Conservation (phyloP, 2,113 vertebrate genomes). For the Ceyx margarethae region DNA sequence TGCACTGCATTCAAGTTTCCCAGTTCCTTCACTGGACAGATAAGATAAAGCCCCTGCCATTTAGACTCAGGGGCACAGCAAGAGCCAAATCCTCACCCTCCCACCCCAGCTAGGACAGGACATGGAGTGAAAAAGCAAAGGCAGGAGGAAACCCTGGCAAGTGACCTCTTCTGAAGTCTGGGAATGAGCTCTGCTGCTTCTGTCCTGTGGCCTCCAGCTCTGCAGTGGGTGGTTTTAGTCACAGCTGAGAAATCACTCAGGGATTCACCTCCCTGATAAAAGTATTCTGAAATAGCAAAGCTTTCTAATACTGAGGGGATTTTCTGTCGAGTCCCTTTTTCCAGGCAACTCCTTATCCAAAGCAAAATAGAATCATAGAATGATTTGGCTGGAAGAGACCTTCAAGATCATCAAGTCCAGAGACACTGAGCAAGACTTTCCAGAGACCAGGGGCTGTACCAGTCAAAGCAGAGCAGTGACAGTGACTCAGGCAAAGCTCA, state of each 20-base stretch:
- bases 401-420: too few species aligned
- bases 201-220: background rate
- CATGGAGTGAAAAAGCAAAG: background rate
- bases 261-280: background rate
- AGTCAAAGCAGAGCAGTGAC: background rate
- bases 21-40: background rate
- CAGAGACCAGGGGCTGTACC: background rate
- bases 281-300: background rate
- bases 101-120: background rate
- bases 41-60: background rate
- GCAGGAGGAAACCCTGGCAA: background rate
- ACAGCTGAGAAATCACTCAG: background rate
- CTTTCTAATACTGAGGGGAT: background rate
- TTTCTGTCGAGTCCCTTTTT: background rate
- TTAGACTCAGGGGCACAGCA: background rate
- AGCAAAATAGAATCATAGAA: background rate
- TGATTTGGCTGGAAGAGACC: too few species aligned
- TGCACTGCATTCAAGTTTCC: background rate
- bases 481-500: background rate
- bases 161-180: background rate
- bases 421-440: background rate
- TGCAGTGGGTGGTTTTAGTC: background rate
- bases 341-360: conserved; percentile 3
- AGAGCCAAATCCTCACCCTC: background rate
- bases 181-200: background rate